Base-by-base conservation (phyloP, 2,113 vertebrate species). In the Pavo muticus region DNA sequence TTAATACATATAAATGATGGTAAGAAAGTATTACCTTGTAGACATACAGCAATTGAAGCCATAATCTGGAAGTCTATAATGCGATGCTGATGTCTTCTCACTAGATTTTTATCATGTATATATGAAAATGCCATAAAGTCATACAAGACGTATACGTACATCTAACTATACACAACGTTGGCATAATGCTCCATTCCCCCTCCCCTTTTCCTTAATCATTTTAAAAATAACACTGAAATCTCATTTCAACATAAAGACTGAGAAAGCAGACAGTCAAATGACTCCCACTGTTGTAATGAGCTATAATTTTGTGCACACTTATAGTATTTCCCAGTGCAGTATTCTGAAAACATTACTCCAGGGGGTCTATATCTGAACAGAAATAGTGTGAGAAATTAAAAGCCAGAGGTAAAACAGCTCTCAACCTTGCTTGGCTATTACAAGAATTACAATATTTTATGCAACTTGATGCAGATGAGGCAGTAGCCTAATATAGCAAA, bases 221-320 rank as follows among this genome's bases (percentile, higher is more conserved):
- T 60, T 56, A 88, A 93, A 95, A 88, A 83, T 85, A 96, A 87
- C 59, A 89, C 20, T 70, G 64, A 90, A 83, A 10, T 63, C 50
- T 90, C 79, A 77, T 93, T 94, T 93, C 79, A 75, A 64, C 42
- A 71, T 13, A 56, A 93, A 81, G 44, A 65, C 68, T 90, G 54
- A 76, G 77, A 92, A 95, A 93, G 20, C 30, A 95, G 91, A 78
- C 86, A 81, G 81, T 61, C 30, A 88, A 96, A 91, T 83, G 48
- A 92, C 48, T 95, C 71, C 89, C 85, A 88, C 91, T 93, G 88
- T 70, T 96, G 85, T 94, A 90, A 94, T 87, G 87, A 96, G 71
- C 59, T 94, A 40, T 87, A 96, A 96, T 73, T 89, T 16, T 65
- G 65, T 87, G 45, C 45, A 72, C 44, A 23, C 40, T 86, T 67